Percentiles rank a stretch among this genome's conserved stretches.
These are phyloP conservation scores for Drosophila ercepeae DNA, from an alignment of 1,140 invertebrate genomes.

Conservation along the genomic window DNA sequence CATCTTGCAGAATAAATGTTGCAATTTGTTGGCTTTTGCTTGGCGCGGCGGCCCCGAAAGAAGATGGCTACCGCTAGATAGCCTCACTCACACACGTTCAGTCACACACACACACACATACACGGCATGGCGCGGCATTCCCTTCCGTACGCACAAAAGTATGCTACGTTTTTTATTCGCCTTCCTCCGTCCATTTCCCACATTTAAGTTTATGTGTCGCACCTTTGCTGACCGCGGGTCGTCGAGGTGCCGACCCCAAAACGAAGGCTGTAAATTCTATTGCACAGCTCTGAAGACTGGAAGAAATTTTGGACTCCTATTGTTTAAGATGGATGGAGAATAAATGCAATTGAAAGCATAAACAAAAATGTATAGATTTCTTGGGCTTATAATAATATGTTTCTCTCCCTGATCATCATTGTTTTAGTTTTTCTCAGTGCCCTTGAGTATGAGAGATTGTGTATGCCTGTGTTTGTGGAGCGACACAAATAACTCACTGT, in stretches of 20 bases:
- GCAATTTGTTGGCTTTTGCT: conserved; percentile 77
- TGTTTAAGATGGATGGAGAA: neutral
- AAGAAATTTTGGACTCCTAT: neutral
- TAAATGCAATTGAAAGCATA: too few relatives aligned
- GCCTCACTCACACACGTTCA: conserved; percentile 16
- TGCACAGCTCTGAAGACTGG: conserved; percentile 37
- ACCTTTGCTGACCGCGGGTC: conserved; percentile 63
- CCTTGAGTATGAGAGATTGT: conserved; percentile 3
- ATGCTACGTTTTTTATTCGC: conserved; percentile 55
- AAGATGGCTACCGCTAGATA: conserved; percentile 58
- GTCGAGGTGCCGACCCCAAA: conserved; percentile 31
- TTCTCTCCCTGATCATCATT: too few relatives aligned
- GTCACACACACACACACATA: neutral
- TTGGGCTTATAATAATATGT: too few relatives aligned
- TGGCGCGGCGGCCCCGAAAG: conserved; percentile 50
- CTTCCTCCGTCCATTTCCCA: conserved; percentile 21
- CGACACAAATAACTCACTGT: conserved; percentile 78
- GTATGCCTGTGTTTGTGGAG: conserved; percentile 17
- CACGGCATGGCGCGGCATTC: neutral
- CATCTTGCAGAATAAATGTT: conserved; percentile 82
- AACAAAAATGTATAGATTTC: too few relatives aligned
- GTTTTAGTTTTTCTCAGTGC: neutral
- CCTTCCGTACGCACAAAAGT: conserved; percentile 58
- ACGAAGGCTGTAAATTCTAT: conserved; percentile 64
- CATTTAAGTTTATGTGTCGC: conserved; percentile 56